These are phyloP conservation scores for Lophura nycthemera DNA, from an alignment of 2,113 vertebrate species.

Conservation along the genomic window DNA sequence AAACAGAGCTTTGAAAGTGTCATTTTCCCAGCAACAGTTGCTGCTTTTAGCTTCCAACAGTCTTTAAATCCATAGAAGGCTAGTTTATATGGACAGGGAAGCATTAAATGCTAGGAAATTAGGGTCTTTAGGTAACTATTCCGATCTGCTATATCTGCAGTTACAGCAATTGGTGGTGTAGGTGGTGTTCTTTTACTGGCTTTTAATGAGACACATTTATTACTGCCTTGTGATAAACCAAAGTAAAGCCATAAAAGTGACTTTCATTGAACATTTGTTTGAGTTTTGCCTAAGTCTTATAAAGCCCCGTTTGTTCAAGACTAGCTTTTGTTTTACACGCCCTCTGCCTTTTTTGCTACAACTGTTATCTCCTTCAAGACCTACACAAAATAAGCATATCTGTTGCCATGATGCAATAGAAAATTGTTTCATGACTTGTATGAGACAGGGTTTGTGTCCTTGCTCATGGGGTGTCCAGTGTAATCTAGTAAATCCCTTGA, in stretches of 20 bases:
- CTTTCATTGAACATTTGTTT: slow-evolving; percentile 72
- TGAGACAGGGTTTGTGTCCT: neutral
- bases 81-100: slow-evolving; percentile 63
- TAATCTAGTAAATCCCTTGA: neutral
- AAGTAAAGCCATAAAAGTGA: slow-evolving; percentile 69
- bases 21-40: slow-evolving; percentile 59
- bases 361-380: slow-evolving; percentile 60
- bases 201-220: slow-evolving; percentile 76
- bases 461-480: neutral
- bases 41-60: slow-evolving; percentile 69
- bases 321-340: slow-evolving; percentile 12
- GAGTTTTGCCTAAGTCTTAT: slow-evolving; percentile 66
- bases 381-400: neutral
- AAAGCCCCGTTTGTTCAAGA: slow-evolving; percentile 63
- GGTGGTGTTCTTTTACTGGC: slow-evolving; percentile 72
- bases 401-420: neutral
- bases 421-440: neutral
- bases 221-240: slow-evolving; percentile 73
- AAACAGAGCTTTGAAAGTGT: slow-evolving; percentile 52
- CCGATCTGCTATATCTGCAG: slow-evolving; percentile 67
- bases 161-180: slow-evolving; percentile 58
- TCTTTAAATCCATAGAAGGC: slow-evolving; percentile 66
- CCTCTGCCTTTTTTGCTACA: slow-evolving; percentile 53
- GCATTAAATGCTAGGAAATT: slow-evolving; percentile 74
- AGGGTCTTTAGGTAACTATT: slow-evolving; percentile 72